Percentiles rank a stretch among this genome's conserved stretches.
Evolutionary conservation across 30 jellyfish, hydroid and myxozoan genomes (phyloP).

Genomic region (Hydractinia echinata): DNA sequence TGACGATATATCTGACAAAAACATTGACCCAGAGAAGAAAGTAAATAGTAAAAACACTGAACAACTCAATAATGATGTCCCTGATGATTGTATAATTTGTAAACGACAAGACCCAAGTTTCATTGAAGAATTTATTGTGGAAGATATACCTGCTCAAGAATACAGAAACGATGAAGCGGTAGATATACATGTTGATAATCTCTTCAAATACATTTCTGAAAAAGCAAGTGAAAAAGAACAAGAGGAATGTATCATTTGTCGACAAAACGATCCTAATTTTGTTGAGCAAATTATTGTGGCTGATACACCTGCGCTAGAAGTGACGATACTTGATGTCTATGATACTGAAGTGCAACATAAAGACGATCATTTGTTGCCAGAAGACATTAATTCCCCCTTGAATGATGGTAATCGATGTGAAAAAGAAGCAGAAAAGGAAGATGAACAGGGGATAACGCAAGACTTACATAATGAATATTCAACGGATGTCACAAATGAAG

Average conservation of each 20-base stretch:
- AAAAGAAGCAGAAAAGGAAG: neutral
- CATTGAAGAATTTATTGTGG: neutral
- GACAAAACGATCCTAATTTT: neutral
- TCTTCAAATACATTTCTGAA: too few species aligned
- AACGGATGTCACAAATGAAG: too few species aligned
- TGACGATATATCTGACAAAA: too few species aligned
- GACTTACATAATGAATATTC: too few species aligned
- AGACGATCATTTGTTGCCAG: neutral
- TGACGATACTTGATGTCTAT: neutral
- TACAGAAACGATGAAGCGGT: too few species aligned
- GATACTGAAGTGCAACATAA: too few species aligned
- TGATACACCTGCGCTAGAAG: conserved; percentile 3
- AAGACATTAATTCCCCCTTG: neutral
- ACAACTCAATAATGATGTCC: neutral
- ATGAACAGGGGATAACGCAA: too few species aligned
- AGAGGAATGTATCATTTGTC: conserved; percentile 15
- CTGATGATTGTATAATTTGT: conserved; percentile 11
- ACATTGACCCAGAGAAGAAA: too few species aligned
- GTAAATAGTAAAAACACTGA: neutral
- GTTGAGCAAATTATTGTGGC: neutral
- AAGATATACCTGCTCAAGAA: neutral
- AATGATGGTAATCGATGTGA: neutral
- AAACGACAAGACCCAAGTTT: neutral
- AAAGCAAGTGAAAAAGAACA: neutral
- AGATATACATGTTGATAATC: too few species aligned